Conservation (phyloP, 2,113 vertebrate species). For the Irena cyanogastra region DNA sequence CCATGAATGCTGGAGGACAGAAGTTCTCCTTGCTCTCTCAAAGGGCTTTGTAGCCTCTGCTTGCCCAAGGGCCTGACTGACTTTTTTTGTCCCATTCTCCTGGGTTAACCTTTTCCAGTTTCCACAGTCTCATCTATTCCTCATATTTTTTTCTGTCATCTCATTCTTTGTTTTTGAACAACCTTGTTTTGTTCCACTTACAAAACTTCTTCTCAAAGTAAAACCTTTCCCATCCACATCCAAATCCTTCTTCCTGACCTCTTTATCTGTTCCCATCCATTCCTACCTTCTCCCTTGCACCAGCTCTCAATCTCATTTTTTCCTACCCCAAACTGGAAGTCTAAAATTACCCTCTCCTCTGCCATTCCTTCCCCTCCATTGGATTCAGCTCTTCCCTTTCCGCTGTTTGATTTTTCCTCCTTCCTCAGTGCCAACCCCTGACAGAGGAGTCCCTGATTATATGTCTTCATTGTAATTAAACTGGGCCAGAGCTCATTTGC, state of each 20-base stretch:
- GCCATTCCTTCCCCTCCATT: not conserved
- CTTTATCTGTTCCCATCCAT: not conserved
- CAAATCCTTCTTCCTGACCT: not conserved
- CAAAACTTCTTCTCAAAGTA: not conserved
- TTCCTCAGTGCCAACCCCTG: not conserved
- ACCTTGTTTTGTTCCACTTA: not conserved
- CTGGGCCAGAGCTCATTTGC: constrained; percentile 38
- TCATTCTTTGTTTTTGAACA: not conserved
- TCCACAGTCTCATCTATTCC: not conserved
- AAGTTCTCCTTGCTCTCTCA: not conserved
- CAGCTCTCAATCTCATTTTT: not conserved
- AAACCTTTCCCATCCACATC: not conserved
- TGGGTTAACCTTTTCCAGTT: not conserved
- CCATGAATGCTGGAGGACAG: not conserved
- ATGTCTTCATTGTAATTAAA: constrained; percentile 66
- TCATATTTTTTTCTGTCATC: not conserved
- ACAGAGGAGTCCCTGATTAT: constrained; percentile 56
- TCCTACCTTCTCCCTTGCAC: not conserved
- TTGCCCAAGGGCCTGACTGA: not conserved
- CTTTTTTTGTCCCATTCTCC: not conserved
- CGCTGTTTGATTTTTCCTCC: not conserved
- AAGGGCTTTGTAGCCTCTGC: not conserved
- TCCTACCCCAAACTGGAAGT: not conserved
- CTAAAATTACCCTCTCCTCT: not conserved
- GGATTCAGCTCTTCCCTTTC: not conserved